Percentiles rank a stretch among this genome's conserved stretches.
Evolutionary conservation across 2,113 vertebrate species (phyloP).

Genomic region (Muscicapa adusta): DNA sequence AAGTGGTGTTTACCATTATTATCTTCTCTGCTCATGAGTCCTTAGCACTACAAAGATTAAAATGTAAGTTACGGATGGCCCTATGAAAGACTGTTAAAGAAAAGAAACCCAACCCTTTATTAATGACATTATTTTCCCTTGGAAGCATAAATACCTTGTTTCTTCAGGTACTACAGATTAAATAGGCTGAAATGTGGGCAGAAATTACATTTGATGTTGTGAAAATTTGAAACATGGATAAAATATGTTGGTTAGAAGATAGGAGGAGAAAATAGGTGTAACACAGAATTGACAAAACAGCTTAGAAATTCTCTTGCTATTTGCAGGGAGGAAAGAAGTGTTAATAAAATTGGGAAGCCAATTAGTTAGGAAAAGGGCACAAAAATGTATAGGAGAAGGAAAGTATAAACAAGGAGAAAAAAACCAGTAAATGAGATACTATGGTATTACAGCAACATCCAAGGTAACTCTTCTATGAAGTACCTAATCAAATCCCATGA

Average conservation of each 20-base stretch:
- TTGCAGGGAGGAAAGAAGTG: background rate
- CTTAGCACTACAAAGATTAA: background rate
- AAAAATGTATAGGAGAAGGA: background rate
- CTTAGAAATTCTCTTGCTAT: background rate
- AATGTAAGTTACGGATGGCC: background rate
- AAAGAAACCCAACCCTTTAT: background rate
- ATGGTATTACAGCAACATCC: background rate
- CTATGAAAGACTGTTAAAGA: background rate
- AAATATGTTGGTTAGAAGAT: background rate
- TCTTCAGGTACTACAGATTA: background rate
- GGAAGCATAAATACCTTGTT: background rate
- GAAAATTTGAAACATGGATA: conserved; percentile 1
- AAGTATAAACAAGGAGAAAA: background rate
- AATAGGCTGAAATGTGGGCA: background rate
- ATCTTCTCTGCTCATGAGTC: background rate
- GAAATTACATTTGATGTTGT: background rate
- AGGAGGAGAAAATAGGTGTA: background rate
- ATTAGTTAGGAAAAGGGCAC: background rate
- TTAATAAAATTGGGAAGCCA: background rate
- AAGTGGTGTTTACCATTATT: background rate
- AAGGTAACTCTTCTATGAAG: background rate
- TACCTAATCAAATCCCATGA: background rate
- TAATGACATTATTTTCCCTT: background rate
- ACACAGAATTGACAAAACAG: background rate
- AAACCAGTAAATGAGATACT: background rate